Percentiles rank a stretch among this genome's conserved stretches.
Conservation (phyloP, 2,797 vertebrate species). For the Crocidura indochinensis region DNA sequence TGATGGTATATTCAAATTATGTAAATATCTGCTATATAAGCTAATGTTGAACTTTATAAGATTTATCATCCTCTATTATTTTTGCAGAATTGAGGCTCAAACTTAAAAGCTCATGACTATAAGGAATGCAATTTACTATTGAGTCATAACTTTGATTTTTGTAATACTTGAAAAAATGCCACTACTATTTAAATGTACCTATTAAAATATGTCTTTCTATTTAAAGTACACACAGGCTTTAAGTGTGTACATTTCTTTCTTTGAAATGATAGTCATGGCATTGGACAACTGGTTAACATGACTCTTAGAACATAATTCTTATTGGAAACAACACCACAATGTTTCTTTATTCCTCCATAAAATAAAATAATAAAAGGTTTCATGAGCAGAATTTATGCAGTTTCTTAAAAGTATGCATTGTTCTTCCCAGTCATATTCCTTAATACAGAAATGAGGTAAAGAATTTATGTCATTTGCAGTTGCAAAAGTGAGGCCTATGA, state of each 20-base stretch:
- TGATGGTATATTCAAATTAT: conserved; percentile 1
- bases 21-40: background rate
- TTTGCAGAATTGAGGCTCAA: too few relatives aligned
- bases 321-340: background rate
- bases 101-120: too few relatives aligned
- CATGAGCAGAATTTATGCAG: too few relatives aligned
- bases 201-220: conserved; percentile 30
- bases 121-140: too few relatives aligned
- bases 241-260: conserved; percentile 15
- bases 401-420: too few relatives aligned
- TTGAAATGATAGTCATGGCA: conserved; percentile 31
- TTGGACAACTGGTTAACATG: background rate
- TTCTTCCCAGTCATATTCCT: too few relatives aligned
- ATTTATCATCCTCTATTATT: too few relatives aligned
- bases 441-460: too few relatives aligned
- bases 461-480: too few relatives aligned
- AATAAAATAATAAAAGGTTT: background rate
- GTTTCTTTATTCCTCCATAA: background rate
- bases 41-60: conserved; percentile 9
- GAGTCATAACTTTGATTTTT: conserved; percentile 1
- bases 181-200: conserved; percentile 6
- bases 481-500: too few relatives aligned
- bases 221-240: conserved; percentile 47
- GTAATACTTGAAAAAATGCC: background rate
- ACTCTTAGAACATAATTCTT: background rate